Evolutionary conservation across 2,888 invertebrate genomes (phyloP).

Genomic region (Gibbula magus): DNA sequence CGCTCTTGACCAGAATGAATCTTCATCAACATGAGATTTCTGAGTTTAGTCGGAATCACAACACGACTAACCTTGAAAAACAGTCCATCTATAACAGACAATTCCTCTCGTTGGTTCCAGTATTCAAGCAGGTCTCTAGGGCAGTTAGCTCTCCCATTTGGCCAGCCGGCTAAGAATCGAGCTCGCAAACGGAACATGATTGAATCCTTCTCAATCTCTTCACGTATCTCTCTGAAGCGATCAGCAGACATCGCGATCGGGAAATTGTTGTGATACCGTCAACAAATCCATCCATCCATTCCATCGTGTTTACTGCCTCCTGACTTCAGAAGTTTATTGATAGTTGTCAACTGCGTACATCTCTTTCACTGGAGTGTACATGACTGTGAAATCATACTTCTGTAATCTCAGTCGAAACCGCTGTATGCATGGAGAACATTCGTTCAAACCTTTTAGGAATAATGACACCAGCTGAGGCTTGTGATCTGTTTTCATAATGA

Average conservation of each 20-base stretch:
- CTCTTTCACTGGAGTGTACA: conserved; percentile 27
- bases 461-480: conserved; percentile 31
- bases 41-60: too few relatives aligned
- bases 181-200: neutral
- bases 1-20: too few relatives aligned
- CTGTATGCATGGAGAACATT: conserved; percentile 30
- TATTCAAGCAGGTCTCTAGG: too few relatives aligned
- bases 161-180: too few relatives aligned
- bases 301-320: neutral
- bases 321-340: neutral
- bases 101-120: too few relatives aligned
- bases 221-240: too few relatives aligned
- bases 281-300: conserved; percentile 23
- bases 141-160: too few relatives aligned
- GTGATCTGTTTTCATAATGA: conserved; percentile 30
- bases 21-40: too few relatives aligned
- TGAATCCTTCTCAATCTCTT: too few relatives aligned
- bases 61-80: too few relatives aligned
- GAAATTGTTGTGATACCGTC: neutral
- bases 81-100: too few relatives aligned
- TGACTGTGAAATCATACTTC: conserved; percentile 28
- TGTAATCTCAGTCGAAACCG: conserved; percentile 30
- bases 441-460: conserved; percentile 25
- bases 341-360: conserved; percentile 31
- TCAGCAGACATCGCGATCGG: too few relatives aligned